phyloP scores from a whole-genome alignment of 35 echinoderm and acorn worm genomes.

The Chiridota heheva region DNA sequence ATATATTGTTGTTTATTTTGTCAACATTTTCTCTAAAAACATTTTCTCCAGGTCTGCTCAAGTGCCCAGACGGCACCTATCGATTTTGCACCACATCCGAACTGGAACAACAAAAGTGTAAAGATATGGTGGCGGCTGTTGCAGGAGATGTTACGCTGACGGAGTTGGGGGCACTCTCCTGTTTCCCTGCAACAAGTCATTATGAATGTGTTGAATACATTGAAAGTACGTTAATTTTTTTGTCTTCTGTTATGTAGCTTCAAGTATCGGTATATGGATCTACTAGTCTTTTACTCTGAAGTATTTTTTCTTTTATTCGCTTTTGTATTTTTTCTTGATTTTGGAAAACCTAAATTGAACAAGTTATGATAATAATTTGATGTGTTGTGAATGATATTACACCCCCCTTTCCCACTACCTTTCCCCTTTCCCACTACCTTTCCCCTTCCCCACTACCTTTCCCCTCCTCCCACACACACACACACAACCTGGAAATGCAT shows the following conservation, averaged over 20 bases:
- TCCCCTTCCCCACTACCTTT: no score
- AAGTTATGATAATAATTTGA: no score
- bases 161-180: conserved; percentile 38
- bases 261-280: not conserved
- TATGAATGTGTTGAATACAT: conserved; percentile 20
- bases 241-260: not conserved
- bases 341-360: no score
- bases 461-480: no score
- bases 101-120: conserved; percentile 28
- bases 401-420: no score
- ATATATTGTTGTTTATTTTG: not conserved
- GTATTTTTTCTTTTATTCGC: no score
- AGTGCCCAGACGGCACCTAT: conserved; percentile 15
- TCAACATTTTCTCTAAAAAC: not conserved
- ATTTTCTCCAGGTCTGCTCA: conserved; percentile 10
- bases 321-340: no score
- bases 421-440: no score
- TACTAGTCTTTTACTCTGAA: no score
- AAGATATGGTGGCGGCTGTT: conserved; percentile 28
- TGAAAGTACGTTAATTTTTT: conserved; percentile 1
- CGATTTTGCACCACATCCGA: conserved; percentile 33
- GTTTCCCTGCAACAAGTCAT: conserved; percentile 7
- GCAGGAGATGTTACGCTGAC: not conserved
- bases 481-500: no score
- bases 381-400: no score